Conservation (phyloP, 2,797 vertebrate species). For the Anas bahamensis region DNA sequence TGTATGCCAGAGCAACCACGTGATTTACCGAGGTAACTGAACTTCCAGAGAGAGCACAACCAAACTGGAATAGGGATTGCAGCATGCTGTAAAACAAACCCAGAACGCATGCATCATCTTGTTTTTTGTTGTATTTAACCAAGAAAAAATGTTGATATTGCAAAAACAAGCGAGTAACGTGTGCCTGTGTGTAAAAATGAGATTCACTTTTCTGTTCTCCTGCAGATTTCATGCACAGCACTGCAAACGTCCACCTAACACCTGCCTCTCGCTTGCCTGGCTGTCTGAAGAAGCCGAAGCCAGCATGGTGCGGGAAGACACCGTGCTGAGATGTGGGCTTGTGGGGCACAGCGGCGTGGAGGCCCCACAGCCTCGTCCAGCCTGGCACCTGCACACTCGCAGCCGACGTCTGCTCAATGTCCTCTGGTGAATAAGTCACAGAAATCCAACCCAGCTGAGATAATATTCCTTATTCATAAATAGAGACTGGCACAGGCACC, state of each 20-base stretch:
- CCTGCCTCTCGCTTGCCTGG: not conserved
- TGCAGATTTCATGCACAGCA: not conserved
- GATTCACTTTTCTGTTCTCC: not conserved
- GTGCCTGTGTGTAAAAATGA: too few species aligned
- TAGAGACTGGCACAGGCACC: not conserved
- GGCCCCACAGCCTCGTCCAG: not conserved
- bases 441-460: not conserved
- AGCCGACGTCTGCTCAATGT: not conserved
- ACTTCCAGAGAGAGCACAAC: not conserved
- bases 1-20: not conserved
- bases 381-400: not conserved
- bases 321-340: not conserved
- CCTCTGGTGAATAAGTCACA: not conserved
- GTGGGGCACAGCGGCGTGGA: too few species aligned
- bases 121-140: not conserved
- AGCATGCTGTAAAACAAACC: not conserved
- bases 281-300: not conserved
- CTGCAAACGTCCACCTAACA: not conserved
- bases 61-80: not conserved
- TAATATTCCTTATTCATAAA: not conserved
- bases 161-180: not conserved
- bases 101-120: not conserved
- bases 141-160: not conserved
- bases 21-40: not conserved
- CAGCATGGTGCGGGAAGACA: rapidly evolving